These are phyloP conservation scores for Drosophila seclusa DNA, from an alignment of 2,888 invertebrate species.

Conservation along the genomic window DNA sequence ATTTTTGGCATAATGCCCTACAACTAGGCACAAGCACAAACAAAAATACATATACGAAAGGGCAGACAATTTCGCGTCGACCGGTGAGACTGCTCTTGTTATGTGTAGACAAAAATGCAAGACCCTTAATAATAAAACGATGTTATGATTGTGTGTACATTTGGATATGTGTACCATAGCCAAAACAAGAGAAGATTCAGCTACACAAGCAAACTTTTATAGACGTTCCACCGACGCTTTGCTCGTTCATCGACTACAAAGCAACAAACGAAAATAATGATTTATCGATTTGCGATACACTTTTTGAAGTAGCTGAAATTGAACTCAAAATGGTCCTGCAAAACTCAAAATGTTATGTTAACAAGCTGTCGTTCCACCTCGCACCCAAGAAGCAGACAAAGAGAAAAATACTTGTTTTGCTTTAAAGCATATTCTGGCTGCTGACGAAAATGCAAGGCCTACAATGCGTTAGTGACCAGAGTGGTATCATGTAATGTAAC, in stretches of 20 bases:
- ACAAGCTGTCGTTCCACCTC: neutral
- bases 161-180: neutral
- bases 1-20: slow-evolving; percentile 46
- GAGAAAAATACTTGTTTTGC: neutral
- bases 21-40: slow-evolving; percentile 21
- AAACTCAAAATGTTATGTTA: slow-evolving; percentile 39
- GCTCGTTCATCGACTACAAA: slow-evolving; percentile 35
- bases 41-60: neutral
- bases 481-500: neutral
- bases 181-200: neutral
- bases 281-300: slow-evolving; percentile 39
- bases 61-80: slow-evolving; percentile 10
- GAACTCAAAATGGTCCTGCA: slow-evolving; percentile 42
- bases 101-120: slow-evolving; percentile 21
- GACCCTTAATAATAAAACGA: neutral
- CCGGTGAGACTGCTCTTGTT: slow-evolving; percentile 46
- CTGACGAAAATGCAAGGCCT: neutral
- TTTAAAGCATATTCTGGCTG: neutral
- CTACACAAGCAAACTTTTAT: no score
- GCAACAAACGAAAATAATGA: slow-evolving; percentile 42
- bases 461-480: neutral
- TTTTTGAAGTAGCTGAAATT: slow-evolving; percentile 3
- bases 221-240: slow-evolving; percentile 20
- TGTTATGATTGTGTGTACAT: neutral
- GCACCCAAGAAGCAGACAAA: neutral